Evolutionary conservation across 2,113 vertebrate genomes (phyloP), one percentile per base, ranked within the genome.

Genomic region (Telmatochromis sp.): DNA sequence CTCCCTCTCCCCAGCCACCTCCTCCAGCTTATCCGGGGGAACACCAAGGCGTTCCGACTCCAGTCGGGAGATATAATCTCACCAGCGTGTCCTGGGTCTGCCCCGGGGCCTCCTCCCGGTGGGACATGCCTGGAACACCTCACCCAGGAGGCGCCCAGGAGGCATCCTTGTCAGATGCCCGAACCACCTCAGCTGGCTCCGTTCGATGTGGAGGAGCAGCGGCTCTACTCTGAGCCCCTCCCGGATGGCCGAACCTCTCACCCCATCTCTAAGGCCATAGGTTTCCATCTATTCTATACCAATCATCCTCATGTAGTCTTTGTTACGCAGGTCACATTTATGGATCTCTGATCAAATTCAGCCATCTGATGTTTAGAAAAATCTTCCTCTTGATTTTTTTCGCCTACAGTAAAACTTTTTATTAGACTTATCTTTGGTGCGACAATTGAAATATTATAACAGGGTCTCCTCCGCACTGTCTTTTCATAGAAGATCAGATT

Each of bases 41-140:
- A 51, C 2, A 51, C 49, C 49, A 51, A 51, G 49, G 49, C 17
- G 0, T 9, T 51, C 49, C 17, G 0, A 51, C 1, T 1, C 17
- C 49, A 5, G 49, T 3, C 17, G 2, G 1, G 49, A 19, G 47
- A 49, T 49, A 49, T 19, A 49, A 49, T 49, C 47, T 17, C 47
- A 2, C 47, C 47, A 49, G 47, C 47, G 4, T 49, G 15, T 49
- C 0, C 47, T 19, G 15, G 47, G 47, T 17, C 15, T 17, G 15
- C 47, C 47, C 7, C 7, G 15, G 47, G 47, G 47, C 15, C 15
- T 49, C 15, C 47, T 49, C 15, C 47, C 0, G 4, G 47, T 17
- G 15, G 15, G 47, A 49, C 47, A 49, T 49, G 15, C 15, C 47
- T 0, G 4, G 47, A 49, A 49, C 47, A 49, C 15, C 17, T n/a